Base-by-base conservation (phyloP, 2,797 vertebrate genomes). In the Phoebastria nigripes region DNA sequence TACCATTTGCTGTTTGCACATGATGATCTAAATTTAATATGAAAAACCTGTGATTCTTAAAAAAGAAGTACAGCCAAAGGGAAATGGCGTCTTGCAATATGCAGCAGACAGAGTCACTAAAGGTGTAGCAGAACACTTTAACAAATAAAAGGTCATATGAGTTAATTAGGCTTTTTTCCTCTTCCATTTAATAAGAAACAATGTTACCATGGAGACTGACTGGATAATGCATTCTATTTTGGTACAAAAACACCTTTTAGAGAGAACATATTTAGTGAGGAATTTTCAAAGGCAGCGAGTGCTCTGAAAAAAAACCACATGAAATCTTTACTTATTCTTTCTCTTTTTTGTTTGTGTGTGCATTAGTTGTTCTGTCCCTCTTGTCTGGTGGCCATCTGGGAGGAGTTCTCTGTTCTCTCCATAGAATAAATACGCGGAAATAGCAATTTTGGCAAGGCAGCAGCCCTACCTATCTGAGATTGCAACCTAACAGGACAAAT, bases 161-260 rank as follows among this genome's bases (percentile, higher is more conserved):
- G 85, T 96, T 97, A 97, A 97, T 98, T 97, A 97, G 92, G 69
- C 77, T 92, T 94, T 93, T 97, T 97, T 96, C 69, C 67, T 94
- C 92, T 96, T 88, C 58, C 67, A 79, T 97, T 97, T 97, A 96
- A 96, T 96, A 97, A 98, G 96, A 96, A 98, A 97, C 93, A 98
- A 96, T 97, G 97, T 98, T 97, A 73, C 97, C 96, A 98, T 98
- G 97, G 97, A 95, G 91, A 98, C 87, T 90, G 81, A 87, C 76
- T 89, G 65, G 89, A 87, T 94, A 97, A 95, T 96, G 89, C 72
- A 95, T 96, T 97, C 97, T 87, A 93, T 87, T 97, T 97, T 89
- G 79, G 94, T 93, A 90, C 52, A 93, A 94, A 97, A 96, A 54
- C 55, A 94, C 71, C 88, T 95, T 96, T 88, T 91, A 92, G 83